These are phyloP conservation scores for Hylomyscus alleni DNA, from an alignment of 2,797 vertebrate species.

Conservation along the genomic window DNA sequence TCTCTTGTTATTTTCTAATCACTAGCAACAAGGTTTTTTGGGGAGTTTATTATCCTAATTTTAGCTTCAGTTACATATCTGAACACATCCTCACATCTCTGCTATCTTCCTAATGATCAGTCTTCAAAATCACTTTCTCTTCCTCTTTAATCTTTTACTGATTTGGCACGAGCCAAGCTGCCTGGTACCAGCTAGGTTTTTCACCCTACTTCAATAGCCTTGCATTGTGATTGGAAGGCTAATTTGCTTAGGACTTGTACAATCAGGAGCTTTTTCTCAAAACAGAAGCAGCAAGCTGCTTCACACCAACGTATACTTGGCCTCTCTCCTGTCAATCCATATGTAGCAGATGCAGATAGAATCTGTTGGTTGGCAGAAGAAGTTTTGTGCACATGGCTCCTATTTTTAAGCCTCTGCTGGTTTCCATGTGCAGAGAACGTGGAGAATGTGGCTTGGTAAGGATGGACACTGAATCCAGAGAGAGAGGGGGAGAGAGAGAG, in stretches of 20 bases:
- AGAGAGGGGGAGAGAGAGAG: constrained; percentile 7
- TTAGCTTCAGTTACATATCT: constrained; percentile 29
- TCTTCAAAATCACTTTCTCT: constrained; percentile 57
- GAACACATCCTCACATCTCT: neutral
- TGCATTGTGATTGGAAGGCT: constrained; percentile 87
- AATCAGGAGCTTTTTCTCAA: constrained; percentile 89
- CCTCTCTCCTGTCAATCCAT: constrained; percentile 89
- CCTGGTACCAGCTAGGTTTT: constrained; percentile 86
- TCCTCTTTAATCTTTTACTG: constrained; percentile 67
- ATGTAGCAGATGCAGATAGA: constrained; percentile 91
- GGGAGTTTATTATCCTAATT: constrained; percentile 19
- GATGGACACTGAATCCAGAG: constrained; percentile 74
- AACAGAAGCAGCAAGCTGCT: constrained; percentile 91
- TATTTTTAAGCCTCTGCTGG: constrained; percentile 88
- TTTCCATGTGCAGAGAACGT: constrained; percentile 86
- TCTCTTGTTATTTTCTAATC: constrained; percentile 12
- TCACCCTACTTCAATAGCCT: constrained; percentile 78
- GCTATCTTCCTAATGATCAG: constrained; percentile 68
- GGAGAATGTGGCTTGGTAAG: constrained; percentile 84
- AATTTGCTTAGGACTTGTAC: constrained; percentile 88
- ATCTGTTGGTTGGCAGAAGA: constrained; percentile 89
- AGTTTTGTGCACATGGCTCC: constrained; percentile 87
- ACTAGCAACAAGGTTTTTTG: constrained; percentile 51
- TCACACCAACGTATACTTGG: constrained; percentile 90
- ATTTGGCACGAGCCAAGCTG: constrained; percentile 83